A percentile compares a stretch with the other conserved stretches of the same genome.
phyloP scores from a whole-genome alignment of 2,888 invertebrate species.

The Drosophila merina region DNA sequence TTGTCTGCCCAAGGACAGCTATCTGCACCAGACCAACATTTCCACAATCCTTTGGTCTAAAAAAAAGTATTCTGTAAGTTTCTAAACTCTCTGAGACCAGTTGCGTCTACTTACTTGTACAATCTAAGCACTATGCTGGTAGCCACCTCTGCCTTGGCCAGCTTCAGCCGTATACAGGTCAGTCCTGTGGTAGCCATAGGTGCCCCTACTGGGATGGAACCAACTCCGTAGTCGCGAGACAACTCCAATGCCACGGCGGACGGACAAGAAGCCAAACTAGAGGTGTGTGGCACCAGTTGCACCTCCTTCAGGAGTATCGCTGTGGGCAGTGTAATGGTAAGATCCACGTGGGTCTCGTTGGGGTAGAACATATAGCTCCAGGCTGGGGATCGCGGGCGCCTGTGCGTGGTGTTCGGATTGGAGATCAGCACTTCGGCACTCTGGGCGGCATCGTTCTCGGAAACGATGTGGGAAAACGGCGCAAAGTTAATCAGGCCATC shows the following conservation, averaged over 20 bases:
- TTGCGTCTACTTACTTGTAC: slow-evolving; percentile 74
- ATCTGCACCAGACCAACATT: slow-evolving; percentile 95
- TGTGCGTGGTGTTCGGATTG: slow-evolving; percentile 90
- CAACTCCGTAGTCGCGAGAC: slow-evolving; percentile 91
- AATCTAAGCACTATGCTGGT: slow-evolving; percentile 89
- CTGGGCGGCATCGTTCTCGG: slow-evolving; percentile 93
- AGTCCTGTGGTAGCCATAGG: slow-evolving; percentile 94
- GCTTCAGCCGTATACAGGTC: slow-evolving; percentile 92
- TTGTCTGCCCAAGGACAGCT: slow-evolving; percentile 92
- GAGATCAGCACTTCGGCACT: slow-evolving; percentile 95
- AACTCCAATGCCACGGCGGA: slow-evolving; percentile 94
- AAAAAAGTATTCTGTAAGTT: neutral
- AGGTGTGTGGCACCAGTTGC: slow-evolving; percentile 93
- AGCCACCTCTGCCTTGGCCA: slow-evolving; percentile 93
- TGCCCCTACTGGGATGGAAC: slow-evolving; percentile 92
- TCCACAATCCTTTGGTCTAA: slow-evolving; percentile 93
- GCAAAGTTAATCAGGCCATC: slow-evolving; percentile 95
- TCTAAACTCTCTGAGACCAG: neutral
- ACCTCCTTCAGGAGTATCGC: slow-evolving; percentile 94
- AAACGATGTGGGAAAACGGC: slow-evolving; percentile 92
- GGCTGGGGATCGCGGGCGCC: slow-evolving; percentile 94
- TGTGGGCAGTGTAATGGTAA: slow-evolving; percentile 93
- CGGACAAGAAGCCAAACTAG: slow-evolving; percentile 94
- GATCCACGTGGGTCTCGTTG: slow-evolving; percentile 93
- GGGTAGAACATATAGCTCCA: slow-evolving; percentile 98